Conservation (phyloP, 2,113 vertebrate species). For the Rattus rattus region DNA sequence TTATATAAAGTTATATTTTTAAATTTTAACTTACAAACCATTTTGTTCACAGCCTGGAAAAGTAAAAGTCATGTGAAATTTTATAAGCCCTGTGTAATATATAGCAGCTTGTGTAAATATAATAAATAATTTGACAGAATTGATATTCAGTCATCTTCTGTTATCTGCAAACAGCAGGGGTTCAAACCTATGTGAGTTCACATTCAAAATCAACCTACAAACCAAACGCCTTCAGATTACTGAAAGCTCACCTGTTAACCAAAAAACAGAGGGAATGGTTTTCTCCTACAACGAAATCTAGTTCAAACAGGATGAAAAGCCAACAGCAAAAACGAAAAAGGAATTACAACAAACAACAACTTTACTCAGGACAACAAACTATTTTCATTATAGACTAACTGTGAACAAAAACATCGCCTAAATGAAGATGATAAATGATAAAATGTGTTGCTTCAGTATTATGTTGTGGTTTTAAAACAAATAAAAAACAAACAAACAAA, state of each 20-base stretch:
- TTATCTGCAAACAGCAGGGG: background rate
- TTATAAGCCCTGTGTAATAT: background rate
- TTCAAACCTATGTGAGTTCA: background rate
- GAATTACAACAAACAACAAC: background rate
- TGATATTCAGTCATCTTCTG: background rate
- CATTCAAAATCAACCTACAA: background rate
- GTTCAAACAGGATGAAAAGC: constrained; percentile 8
- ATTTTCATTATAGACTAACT: constrained; percentile 42
- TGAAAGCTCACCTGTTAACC: background rate
- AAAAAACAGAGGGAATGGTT: background rate
- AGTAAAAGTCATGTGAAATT: background rate
- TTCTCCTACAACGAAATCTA: background rate
- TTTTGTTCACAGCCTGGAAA: background rate
- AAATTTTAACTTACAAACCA: background rate
- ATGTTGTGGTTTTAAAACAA: background rate
- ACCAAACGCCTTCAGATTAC: background rate
- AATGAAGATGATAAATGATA: constrained; percentile 65
- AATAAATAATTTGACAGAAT: background rate
- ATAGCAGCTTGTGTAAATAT: background rate
- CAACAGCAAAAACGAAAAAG: background rate
- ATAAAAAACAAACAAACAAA: background rate
- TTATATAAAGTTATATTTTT: background rate
- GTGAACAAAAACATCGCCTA: constrained; percentile 28
- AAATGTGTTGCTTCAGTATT: constrained; percentile 52
- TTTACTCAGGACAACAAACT: constrained; percentile 5